Percentiles rank a stretch among this genome's conserved stretches.
Conservation (phyloP, 2,888 invertebrate species). For the Tinea semifulvella region DNA sequence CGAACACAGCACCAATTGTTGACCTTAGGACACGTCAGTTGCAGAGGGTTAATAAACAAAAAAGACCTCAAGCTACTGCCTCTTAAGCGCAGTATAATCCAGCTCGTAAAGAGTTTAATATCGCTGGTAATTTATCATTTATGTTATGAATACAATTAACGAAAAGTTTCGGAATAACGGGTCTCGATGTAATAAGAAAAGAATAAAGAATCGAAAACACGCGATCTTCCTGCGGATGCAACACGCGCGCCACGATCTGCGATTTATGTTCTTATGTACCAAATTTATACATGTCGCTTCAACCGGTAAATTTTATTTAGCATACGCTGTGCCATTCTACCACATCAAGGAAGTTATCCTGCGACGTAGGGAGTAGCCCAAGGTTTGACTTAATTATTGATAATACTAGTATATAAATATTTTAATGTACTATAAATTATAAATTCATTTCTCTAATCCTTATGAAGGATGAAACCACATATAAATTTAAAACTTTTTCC, state of each 20-base stretch:
- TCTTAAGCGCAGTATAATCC: too few relatives aligned
- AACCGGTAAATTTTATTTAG: constrained; percentile 11
- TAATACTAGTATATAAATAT: too few relatives aligned
- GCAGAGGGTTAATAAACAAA: too few relatives aligned
- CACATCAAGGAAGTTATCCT: not conserved
- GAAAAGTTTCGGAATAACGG: constrained; percentile 9
- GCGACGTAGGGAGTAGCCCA: too few relatives aligned
- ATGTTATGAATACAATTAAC: constrained; percentile 10
- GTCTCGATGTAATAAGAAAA: constrained; percentile 1
- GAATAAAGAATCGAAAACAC: constrained; percentile 15
- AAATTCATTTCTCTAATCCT: too few relatives aligned
- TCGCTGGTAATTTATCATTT: constrained; percentile 5
- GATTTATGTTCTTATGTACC: constrained; percentile 31
- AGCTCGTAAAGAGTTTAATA: constrained; percentile 3
- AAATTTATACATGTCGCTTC: constrained; percentile 21
- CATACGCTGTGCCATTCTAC: not conserved
- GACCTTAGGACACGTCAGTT: too few relatives aligned
- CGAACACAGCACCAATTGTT: too few relatives aligned
- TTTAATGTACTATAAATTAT: too few relatives aligned
- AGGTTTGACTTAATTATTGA: too few relatives aligned
- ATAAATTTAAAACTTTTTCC: too few relatives aligned
- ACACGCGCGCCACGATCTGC: constrained; percentile 21
- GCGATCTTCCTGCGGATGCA: constrained; percentile 17
- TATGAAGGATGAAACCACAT: too few relatives aligned
- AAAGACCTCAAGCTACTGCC: too few relatives aligned